phyloP scores from a whole-genome alignment of 1,140 invertebrate species.

The Halyomorpha halys region DNA sequence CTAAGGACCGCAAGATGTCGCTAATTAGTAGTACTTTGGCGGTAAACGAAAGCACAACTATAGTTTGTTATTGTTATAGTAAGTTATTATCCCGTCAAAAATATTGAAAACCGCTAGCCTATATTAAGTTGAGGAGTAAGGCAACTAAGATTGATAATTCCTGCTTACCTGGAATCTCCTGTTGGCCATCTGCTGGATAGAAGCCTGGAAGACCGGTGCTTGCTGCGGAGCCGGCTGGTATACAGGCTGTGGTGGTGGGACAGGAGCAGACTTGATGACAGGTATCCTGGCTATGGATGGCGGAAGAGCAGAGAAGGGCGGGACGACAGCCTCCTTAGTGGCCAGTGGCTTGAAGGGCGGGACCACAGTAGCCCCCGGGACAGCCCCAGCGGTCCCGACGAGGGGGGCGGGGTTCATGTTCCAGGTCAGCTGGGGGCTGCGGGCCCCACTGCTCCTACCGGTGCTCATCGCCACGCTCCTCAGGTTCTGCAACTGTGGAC shows the following conservation, averaged over 20 bases:
- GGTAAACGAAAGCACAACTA: no score
- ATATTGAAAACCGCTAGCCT: no score
- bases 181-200: slow-evolving; percentile 29
- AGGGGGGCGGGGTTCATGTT: background rate
- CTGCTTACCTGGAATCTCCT: slow-evolving; percentile 28
- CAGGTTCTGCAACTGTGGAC: background rate
- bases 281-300: slow-evolving; percentile 43
- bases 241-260: background rate
- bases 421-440: slow-evolving; percentile 18
- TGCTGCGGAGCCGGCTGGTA: background rate
- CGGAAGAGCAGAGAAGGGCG: slow-evolving; percentile 40
- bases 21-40: no score
- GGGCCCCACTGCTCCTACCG: slow-evolving; percentile 13
- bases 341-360: slow-evolving; percentile 59
- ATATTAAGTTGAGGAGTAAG: no score
- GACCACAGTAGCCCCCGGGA: slow-evolving; percentile 33
- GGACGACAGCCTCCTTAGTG: slow-evolving; percentile 36
- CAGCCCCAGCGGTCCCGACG: slow-evolving; percentile 12
- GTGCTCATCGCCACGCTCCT: background rate
- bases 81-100: no score
- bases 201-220: slow-evolving; percentile 24
- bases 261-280: slow-evolving; percentile 22
- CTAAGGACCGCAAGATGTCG: no score
- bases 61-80: no score
- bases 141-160: no score